These are phyloP conservation scores for Paradisaea rubra DNA, from an alignment of 2,113 vertebrate genomes.

Conservation along the genomic window DNA sequence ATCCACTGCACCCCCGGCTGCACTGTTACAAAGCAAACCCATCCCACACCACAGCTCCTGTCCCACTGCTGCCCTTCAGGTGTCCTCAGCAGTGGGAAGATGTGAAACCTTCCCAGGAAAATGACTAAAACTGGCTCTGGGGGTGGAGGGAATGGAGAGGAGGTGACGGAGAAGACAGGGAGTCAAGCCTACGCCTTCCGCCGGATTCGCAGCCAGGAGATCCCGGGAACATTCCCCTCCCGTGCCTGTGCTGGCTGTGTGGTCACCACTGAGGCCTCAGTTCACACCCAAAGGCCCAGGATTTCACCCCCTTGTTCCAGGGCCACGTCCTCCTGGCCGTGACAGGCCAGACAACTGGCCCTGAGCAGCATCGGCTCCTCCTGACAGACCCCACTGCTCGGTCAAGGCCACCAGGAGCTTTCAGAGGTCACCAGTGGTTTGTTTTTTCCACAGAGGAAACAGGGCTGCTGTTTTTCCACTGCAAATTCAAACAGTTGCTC, in stretches of 20 bases:
- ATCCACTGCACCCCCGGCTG: not conserved
- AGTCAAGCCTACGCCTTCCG: not conserved
- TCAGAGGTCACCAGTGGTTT: not conserved
- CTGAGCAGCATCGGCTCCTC: not conserved
- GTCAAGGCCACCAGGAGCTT: not conserved
- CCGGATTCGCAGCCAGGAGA: not conserved
- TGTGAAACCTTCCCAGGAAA: not conserved
- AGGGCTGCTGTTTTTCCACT: not conserved
- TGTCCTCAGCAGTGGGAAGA: not conserved
- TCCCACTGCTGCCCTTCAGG: not conserved
- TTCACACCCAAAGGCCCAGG: not conserved
- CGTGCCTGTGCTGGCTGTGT: not conserved
- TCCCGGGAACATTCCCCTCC: not conserved
- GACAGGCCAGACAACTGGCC: not conserved
- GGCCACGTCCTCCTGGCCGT: fast-evolving
- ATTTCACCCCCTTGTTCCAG: not conserved
- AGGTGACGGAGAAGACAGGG: not conserved
- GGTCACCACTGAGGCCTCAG: not conserved
- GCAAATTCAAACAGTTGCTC: not conserved
- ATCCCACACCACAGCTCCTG: not conserved
- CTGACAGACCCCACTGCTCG: fast-evolving
- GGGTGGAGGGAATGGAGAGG: not conserved
- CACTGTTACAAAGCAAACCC: not conserved
- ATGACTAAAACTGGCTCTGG: not conserved
- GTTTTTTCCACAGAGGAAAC: not conserved